Evolutionary conservation across 2,888 invertebrate genomes (phyloP), one percentile per base, ranked within the genome.

Genomic region (Trichopoda pennipes): DNA sequence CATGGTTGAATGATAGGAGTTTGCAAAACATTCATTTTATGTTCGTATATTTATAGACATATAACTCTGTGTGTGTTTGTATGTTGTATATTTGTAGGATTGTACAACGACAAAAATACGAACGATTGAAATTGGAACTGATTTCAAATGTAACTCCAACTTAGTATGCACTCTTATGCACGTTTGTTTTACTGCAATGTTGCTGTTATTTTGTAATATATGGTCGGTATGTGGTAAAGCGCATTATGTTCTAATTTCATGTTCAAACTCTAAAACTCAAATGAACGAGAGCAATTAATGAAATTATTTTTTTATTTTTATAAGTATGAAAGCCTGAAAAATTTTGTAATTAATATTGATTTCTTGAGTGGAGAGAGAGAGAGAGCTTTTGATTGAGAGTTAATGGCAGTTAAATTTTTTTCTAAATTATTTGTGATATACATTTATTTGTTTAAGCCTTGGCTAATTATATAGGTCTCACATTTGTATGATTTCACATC

Each of bases 141-240:
- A 42, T 78, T 49, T 32, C 28, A 64, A 51, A 55, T 58, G 58
- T 56, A 64, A 56, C 42, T 42, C 19, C n/a, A 42, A 51, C 42
- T 17, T 35, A 49, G 14, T 32, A 51, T 64, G 17, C 28, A 32
- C 9, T 53, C 21, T 19, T 38, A 61, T 76, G 51, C 60, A 44
- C n/a, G 23, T 47, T 38, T 53, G 17, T 61, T 51, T 60, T 60
- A 66, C 78, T 72, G 66, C 56, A 78, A 60, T 72, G 42, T 60
- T 66, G 64, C 72, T 19, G 47, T 68, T 68, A 68, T 66, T 66
- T 73, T 47, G 35, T 79, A 21, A 68, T 68, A 19, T 60, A 61
- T 73, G 53, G 35, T 60, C n/a, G 38, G 12, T 35, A 17, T 23
- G 69, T 55, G 47, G 14, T 61, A 63, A 32, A 55, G 12, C n/a